Percentiles rank a stretch among this genome's conserved stretches.
Conservation (phyloP, 2,113 vertebrate species). For the Rhinoderma darwinii region DNA sequence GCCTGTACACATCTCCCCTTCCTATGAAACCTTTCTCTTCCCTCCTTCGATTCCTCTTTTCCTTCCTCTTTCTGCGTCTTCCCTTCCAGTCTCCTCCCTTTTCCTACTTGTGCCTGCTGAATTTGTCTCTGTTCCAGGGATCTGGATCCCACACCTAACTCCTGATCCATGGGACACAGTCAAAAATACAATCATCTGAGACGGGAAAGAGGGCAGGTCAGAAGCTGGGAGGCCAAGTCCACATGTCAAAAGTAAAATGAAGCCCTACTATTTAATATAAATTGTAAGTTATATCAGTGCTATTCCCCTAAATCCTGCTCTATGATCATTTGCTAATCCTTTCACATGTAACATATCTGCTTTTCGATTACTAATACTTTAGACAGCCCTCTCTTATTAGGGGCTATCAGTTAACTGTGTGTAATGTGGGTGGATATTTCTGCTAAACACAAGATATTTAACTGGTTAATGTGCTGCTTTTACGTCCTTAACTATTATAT, state of each 20-base stretch:
- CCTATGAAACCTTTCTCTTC: not conserved
- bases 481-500: not conserved
- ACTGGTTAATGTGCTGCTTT: not conserved
- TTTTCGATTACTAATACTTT: not conserved
- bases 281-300: not conserved
- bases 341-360: not conserved
- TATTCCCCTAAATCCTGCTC: not conserved
- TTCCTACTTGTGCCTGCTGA: not conserved
- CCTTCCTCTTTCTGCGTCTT: not conserved
- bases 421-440: not conserved
- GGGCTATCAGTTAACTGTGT: not conserved
- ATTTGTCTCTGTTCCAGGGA: constrained; percentile 28
- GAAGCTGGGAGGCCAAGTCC: not conserved
- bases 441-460: not conserved
- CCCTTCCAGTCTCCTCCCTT: not conserved
- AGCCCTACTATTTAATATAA: not conserved
- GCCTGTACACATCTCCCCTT: not conserved
- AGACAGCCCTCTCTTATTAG: not conserved
- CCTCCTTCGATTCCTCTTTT: not conserved
- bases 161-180: not conserved
- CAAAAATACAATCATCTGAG: not conserved
- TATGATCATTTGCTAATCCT: not conserved
- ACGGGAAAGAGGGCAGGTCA: not conserved
- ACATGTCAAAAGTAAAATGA: not conserved
- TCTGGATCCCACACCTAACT: not conserved